Evolutionary conservation across 2,888 invertebrate species (phyloP).

Genomic region (Lordiphosa fenestrarum): DNA sequence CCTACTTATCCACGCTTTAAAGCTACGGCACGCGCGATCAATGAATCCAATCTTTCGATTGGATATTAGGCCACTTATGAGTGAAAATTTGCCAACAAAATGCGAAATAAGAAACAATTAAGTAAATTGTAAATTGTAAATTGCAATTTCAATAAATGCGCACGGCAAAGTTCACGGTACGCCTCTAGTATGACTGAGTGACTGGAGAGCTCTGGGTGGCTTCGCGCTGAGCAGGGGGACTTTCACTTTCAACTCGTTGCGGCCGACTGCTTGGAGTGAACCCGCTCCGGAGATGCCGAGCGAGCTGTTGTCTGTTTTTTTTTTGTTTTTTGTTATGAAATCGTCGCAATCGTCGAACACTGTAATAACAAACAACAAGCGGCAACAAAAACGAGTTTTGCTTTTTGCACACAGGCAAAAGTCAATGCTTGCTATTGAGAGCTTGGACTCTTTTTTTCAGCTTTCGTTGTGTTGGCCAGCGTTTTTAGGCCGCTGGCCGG

Average conservation of each 20-base stretch:
- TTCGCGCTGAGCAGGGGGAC: slow-evolving; percentile 29
- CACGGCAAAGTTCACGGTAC: slow-evolving; percentile 61
- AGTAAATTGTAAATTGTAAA: slow-evolving; percentile 67
- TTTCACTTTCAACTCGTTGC: slow-evolving; percentile 66
- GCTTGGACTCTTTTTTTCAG: slow-evolving; percentile 55
- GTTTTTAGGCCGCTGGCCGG: slow-evolving; percentile 65
- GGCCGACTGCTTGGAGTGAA: slow-evolving; percentile 46
- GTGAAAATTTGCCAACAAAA: slow-evolving; percentile 60
- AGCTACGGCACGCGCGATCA: slow-evolving; percentile 19
- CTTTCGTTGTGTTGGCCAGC: slow-evolving; percentile 33
- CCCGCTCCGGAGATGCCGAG: slow-evolving; percentile 15
- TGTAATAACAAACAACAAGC: slow-evolving; percentile 40
- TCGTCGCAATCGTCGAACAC: slow-evolving; percentile 52
- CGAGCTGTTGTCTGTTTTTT: slow-evolving; percentile 20
- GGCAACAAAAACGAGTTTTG: slow-evolving; percentile 51
- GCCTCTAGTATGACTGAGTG: slow-evolving; percentile 38
- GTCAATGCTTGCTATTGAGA: slow-evolving; percentile 64
- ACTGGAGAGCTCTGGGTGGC: slow-evolving; percentile 29
- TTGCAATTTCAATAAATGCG: slow-evolving; percentile 68
- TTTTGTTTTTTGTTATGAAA: slow-evolving; percentile 56
- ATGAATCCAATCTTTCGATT: slow-evolving; percentile 34
- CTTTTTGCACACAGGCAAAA: slow-evolving; percentile 55
- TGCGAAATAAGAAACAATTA: slow-evolving; percentile 57
- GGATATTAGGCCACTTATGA: slow-evolving; percentile 55
- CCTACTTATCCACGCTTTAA: too few species aligned